A percentile compares a stretch with the other conserved stretches of the same genome.
phyloP scores from a whole-genome alignment of 2,797 vertebrate species.

The Apodemus agrarius region DNA sequence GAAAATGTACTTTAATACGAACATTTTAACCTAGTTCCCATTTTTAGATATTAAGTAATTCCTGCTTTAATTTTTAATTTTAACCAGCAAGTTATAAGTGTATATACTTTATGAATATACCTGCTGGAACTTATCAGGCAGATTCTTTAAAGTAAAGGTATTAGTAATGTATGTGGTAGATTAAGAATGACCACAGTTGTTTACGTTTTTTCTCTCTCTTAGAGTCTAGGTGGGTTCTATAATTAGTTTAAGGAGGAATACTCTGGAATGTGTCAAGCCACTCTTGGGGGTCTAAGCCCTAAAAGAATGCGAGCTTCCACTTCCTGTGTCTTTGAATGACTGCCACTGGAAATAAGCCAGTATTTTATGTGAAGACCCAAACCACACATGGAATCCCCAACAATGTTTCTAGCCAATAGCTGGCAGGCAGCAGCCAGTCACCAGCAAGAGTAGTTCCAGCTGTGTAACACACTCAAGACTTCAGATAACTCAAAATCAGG shows the following conservation, averaged over 20 bases:
- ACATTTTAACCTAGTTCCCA: slow-evolving; percentile 1
- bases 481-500: background rate
- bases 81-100: background rate
- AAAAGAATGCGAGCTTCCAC: background rate
- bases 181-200: background rate
- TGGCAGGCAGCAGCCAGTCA: background rate
- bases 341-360: background rate
- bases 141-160: slow-evolving; percentile 5
- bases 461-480: background rate
- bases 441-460: background rate
- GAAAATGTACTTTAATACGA: background rate
- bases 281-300: background rate
- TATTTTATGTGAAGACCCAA: background rate
- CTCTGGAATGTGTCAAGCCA: background rate
- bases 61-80: background rate
- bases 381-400: background rate
- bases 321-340: background rate
- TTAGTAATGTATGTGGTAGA: background rate
- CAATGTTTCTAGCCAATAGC: background rate
- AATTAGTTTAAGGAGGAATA: slow-evolving; percentile 10
- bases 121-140: background rate
- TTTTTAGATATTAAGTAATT: background rate
- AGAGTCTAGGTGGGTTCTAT: background rate
- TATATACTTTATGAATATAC: background rate
- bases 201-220: background rate